A percentile compares a stretch with the other conserved stretches of the same genome.
Conservation (phyloP, 2,888 invertebrate species). For the Drosophila kuntzei region DNA sequence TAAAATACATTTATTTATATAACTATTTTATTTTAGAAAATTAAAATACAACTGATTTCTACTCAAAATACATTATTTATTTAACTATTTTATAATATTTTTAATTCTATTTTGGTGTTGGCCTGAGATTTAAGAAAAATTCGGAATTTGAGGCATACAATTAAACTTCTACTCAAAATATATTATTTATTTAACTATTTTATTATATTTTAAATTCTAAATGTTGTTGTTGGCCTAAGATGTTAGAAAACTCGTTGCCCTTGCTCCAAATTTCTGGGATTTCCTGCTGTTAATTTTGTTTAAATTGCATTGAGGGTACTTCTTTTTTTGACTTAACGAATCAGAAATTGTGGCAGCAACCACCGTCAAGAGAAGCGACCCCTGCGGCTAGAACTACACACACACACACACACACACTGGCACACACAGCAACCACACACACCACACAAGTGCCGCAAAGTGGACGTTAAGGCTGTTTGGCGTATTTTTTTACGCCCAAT, state of each 20-base stretch:
- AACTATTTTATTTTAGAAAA: too few species aligned
- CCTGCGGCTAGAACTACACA: slow-evolving; percentile 48
- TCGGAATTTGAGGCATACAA: too few species aligned
- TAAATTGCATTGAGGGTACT: slow-evolving; percentile 70
- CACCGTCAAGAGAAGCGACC: slow-evolving; percentile 52
- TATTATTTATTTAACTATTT: neutral
- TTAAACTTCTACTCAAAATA: too few species aligned
- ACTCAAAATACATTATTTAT: too few species aligned
- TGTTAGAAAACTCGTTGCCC: slow-evolving; percentile 49
- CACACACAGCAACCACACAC: slow-evolving; percentile 39
- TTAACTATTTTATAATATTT: too few species aligned
- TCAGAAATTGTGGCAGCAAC: slow-evolving; percentile 65
- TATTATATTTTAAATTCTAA: neutral
- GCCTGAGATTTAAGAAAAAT: slow-evolving; percentile 32
- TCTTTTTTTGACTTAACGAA: slow-evolving; percentile 55
- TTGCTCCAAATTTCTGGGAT: slow-evolving; percentile 36
- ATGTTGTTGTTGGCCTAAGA: neutral
- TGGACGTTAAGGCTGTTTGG: slow-evolving; percentile 49
- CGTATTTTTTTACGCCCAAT: slow-evolving; percentile 83
- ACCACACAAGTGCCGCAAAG: slow-evolving; percentile 70
- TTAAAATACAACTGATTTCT: too few species aligned
- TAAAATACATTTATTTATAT: too few species aligned
- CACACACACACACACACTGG: slow-evolving; percentile 37
- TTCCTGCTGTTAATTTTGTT: slow-evolving; percentile 80
- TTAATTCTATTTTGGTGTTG: too few species aligned